Base-by-base conservation (phyloP, 2,888 invertebrate genomes). In the Invenusta paracnida region DNA sequence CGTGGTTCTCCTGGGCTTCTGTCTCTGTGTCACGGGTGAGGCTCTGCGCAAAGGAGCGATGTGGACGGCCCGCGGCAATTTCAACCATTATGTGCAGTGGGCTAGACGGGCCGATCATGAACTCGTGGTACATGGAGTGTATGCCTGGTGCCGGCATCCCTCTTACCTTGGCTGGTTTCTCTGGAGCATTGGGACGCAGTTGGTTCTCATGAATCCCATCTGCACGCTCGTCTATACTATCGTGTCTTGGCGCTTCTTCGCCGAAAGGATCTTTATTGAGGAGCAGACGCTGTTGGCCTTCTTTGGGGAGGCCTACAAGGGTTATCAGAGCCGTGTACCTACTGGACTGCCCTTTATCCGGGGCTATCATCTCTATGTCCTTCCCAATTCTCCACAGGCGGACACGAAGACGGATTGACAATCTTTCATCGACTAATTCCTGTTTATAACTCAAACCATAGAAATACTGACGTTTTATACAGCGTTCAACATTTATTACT, bases 141-240 rank as follows among this genome's bases (percentile, higher is more conserved):
- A 98, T 91, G 92, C 94, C 0, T 91, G 94, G 87, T 95, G 94
- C 89, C 93, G 99, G 73, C 99, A 99, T 93, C 99, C 99, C 0
- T 96, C 97, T 89, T 99, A 99, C 91, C 96, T 96, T 0, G 98
- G 98, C 13, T 99, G 98, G 98, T 98, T 98, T 93, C 95, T 96
- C 92, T 99, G 98, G 98, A 95, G 96, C 23, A 94, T 99, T 86
- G 98, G 98, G 73, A 99, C 98, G 13, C 99, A 99, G 94, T 94
- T 98, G 30, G 87, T 96, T 85, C 93, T 98, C 0, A 93, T 95
- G 87, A 99, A 99, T 92, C 98, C 98, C 0, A 67, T 98, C 0
- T 98, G 98, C 90, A 90, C 94, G 0, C 89, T 96, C 0, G 93
- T 94, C 0, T 99, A 98, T 91, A 92, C 94, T 0, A 87, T 94